These are phyloP conservation scores for Furcifer pardalis DNA, from an alignment of 2,797 vertebrate species.

Conservation along the genomic window DNA sequence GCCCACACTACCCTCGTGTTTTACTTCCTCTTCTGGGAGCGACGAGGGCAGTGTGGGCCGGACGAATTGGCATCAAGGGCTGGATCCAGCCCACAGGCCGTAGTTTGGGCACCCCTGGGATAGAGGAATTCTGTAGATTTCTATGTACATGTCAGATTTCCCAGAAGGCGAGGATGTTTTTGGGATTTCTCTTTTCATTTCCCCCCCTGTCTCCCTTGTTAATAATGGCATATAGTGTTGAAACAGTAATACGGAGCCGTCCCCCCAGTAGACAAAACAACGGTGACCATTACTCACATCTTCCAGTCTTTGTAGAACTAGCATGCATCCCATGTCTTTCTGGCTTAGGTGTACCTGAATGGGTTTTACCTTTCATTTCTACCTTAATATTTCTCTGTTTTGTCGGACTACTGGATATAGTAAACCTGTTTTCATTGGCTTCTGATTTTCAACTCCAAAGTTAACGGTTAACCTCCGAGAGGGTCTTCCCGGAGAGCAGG, in stretches of 20 bases:
- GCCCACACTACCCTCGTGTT: too few relatives aligned
- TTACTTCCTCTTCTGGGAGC: too few relatives aligned
- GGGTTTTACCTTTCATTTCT: constrained; percentile 59
- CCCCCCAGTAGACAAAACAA: constrained; percentile 59
- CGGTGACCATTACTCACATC: constrained; percentile 62
- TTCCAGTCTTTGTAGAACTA: constrained; percentile 64
- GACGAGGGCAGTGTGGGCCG: too few relatives aligned
- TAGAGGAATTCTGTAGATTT: constrained; percentile 74
- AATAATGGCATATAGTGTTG: constrained; percentile 62
- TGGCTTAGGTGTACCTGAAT: constrained; percentile 46
- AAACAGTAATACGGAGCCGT: constrained; percentile 62
- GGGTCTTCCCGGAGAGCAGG: constrained; percentile 71
- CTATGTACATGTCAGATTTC: constrained; percentile 73
- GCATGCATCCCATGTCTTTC: constrained; percentile 71
- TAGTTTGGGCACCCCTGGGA: too few relatives aligned
- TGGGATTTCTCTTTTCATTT: constrained; percentile 65
- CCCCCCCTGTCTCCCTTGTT: constrained; percentile 30
- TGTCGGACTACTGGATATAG: constrained; percentile 57
- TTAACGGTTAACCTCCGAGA: constrained; percentile 63
- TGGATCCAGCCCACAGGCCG: too few relatives aligned
- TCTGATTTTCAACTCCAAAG: constrained; percentile 58
- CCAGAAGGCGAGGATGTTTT: constrained; percentile 59
- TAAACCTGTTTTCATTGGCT: constrained; percentile 67
- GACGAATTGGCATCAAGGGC: too few relatives aligned
- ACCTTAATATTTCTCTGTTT: constrained; percentile 62